phyloP scores from a whole-genome alignment of 2,888 invertebrate genomes.

The Beris morrisii region DNA sequence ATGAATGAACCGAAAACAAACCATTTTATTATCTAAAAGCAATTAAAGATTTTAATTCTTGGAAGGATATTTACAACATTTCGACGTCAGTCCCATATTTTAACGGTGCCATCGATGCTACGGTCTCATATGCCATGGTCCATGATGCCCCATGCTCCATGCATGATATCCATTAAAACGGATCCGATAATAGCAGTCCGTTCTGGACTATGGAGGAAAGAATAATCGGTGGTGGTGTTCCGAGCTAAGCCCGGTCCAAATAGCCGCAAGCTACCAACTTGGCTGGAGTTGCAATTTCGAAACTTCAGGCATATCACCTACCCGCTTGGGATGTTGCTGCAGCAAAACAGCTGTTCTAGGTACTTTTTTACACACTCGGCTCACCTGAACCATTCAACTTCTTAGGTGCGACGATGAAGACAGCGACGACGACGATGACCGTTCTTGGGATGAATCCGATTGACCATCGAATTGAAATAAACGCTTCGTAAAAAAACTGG shows the following conservation, averaged over 20 bases:
- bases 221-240: slow-evolving; percentile 10
- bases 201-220: slow-evolving; percentile 19
- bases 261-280: slow-evolving; percentile 16
- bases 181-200: slow-evolving; percentile 27
- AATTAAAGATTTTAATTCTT: slow-evolving; percentile 24
- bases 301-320: neutral
- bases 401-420: neutral
- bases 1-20: slow-evolving; percentile 7
- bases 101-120: neutral
- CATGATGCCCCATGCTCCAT: slow-evolving; percentile 2
- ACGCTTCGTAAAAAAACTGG: neutral
- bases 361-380: slow-evolving; percentile 16
- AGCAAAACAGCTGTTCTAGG: slow-evolving; percentile 16
- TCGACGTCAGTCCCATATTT: slow-evolving; percentile 26
- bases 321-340: neutral
- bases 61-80: slow-evolving; percentile 25
- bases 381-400: neutral
- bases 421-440: neutral
- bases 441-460: slow-evolving; percentile 12
- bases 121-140: too few species aligned
- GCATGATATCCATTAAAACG: slow-evolving; percentile 25
- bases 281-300: slow-evolving; percentile 9
- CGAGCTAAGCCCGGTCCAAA: slow-evolving; percentile 7
- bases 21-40: slow-evolving; percentile 21
- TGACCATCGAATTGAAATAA: slow-evolving; percentile 16